Evolutionary conservation across 2,888 invertebrate genomes (phyloP).

Genomic region (Hyalella azteca): DNA sequence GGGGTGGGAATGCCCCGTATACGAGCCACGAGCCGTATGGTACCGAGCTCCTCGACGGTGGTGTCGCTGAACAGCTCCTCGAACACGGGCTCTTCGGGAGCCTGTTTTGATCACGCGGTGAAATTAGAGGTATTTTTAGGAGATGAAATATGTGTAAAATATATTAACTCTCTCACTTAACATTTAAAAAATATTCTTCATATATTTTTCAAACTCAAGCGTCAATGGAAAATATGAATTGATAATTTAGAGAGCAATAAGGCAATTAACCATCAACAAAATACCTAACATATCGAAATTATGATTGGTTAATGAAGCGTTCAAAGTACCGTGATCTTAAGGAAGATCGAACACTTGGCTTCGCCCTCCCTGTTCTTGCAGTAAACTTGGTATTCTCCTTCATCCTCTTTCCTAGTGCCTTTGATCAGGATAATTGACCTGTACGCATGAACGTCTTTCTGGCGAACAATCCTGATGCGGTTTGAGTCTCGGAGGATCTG

Average conservation of each 20-base stretch:
- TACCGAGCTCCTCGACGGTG: conserved; percentile 79
- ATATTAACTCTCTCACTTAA: too few species aligned
- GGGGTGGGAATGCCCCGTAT: conserved; percentile 89
- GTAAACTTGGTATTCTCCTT: conserved; percentile 82
- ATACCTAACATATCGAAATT: too few species aligned
- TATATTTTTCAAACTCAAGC: too few species aligned
- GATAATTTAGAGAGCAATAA: too few species aligned
- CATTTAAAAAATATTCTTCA: too few species aligned
- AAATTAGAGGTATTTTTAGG: too few species aligned
- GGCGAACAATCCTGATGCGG: conserved; percentile 76
- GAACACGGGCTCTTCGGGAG: conserved; percentile 85
- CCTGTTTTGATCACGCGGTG: conserved; percentile 57
- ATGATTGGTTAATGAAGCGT: too few species aligned
- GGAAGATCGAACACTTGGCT: conserved; percentile 77
- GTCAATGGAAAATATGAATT: too few species aligned
- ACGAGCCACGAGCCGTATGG: conserved; percentile 78
- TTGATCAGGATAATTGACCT: conserved; percentile 79
- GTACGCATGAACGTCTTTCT: conserved; percentile 90
- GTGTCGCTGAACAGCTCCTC: conserved; percentile 86
- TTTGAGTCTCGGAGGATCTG: conserved; percentile 75
- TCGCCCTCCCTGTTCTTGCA: conserved; percentile 88
- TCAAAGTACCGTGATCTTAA: conserved; percentile 69
- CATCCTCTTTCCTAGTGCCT: conserved; percentile 79
- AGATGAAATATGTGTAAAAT: too few species aligned
- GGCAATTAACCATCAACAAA: too few species aligned